Evolutionary conservation across 2,797 vertebrate species (phyloP), one percentile per base, ranked within the genome.

Genomic region (Chromis chromis): DNA sequence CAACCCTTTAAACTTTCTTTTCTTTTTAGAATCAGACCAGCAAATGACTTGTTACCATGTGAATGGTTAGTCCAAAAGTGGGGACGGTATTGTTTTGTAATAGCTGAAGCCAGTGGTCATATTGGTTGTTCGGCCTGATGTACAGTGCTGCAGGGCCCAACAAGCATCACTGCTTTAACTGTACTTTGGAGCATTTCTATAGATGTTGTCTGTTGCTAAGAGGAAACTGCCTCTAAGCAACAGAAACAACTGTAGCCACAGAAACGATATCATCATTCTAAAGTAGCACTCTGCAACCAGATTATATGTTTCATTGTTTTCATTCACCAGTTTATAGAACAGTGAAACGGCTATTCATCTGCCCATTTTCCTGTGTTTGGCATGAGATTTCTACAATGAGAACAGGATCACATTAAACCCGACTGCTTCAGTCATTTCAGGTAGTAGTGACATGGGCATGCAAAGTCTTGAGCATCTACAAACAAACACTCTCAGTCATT

Each of bases 401-500:
- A 57, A 64, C 14, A 3, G n/a, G 16, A 36, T 54, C 21, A 25
- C 1, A 16, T 36, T 13, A 40, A 16, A 16, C 9, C 33, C 12
- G 10, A 36, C 33, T 11, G 33, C 10, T 12, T 36, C 8, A 36
- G 33, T 36, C 33, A 12, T 36, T 36, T 36, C 10, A 36, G 33
- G 10, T 36, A 36, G 33, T 12, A 36, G 11, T 36, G 33, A 36
- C 33, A 36, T 12, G 33, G 11, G 9, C 33, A 36, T 36, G 59
- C 48, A 75, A 53, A 81, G 69, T 28, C 46, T 69, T 46, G 42
- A 57, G 27, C 22, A 8, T 57, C 65, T 54, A 46, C 69, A 73
- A 67, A 69, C 57, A 62, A 17, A 79, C 57, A 62, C 65, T 75
- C 62, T 16, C 13, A 19, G 27, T 66, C 71, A 65, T 84, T 77